These are phyloP conservation scores for Hydrochoerus hydrochaeris DNA, from an alignment of 2,113 vertebrate species.

Conservation along the genomic window DNA sequence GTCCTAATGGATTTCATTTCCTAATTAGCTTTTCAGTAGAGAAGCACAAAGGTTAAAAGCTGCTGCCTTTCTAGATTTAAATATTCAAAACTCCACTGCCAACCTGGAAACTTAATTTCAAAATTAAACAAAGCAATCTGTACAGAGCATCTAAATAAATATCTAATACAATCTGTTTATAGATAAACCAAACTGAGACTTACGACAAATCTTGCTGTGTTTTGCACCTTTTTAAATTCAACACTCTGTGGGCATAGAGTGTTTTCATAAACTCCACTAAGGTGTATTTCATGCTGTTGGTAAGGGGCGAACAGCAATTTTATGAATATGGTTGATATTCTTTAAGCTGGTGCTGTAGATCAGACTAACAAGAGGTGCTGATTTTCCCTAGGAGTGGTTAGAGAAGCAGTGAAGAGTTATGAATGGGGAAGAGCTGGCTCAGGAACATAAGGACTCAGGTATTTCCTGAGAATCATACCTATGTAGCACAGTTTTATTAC, in stretches of 20 bases:
- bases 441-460: neutral
- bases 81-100: constrained; percentile 57
- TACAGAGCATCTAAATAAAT: constrained; percentile 71
- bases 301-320: constrained; percentile 23
- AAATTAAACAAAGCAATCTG: constrained; percentile 76
- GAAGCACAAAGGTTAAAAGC: constrained; percentile 75
- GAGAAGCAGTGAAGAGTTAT: neutral
- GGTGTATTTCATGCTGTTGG: neutral
- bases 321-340: neutral
- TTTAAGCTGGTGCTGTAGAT: neutral
- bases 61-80: constrained; percentile 64
- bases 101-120: constrained; percentile 71
- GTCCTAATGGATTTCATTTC: constrained; percentile 74
- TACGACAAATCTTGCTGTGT: constrained; percentile 42
- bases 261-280: neutral
- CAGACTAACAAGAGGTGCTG: constrained; percentile 3
- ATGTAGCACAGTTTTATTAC: neutral
- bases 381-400: neutral
- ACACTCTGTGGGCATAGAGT: neutral
- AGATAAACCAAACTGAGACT: constrained; percentile 54
- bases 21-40: constrained; percentile 76
- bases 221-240: constrained; percentile 44
- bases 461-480: constrained; percentile 5
- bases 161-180: constrained; percentile 71
- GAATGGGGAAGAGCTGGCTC: neutral